Evolutionary conservation across 2,888 invertebrate species (phyloP).

Genomic region (Galerucella nymphaeae): DNA sequence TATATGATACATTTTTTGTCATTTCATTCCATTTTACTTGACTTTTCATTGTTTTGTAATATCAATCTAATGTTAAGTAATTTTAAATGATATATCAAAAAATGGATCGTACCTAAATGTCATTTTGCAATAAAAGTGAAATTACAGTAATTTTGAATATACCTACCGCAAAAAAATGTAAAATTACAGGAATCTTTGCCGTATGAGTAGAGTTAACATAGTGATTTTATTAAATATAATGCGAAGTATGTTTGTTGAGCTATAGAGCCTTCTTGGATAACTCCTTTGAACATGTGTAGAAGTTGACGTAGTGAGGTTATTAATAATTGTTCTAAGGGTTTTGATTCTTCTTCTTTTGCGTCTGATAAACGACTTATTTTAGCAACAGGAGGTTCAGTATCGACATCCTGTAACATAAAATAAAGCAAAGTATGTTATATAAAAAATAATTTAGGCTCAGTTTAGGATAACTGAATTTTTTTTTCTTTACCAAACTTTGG

Average conservation of each 20-base stretch:
- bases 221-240: constrained; percentile 78
- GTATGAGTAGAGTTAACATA: too few relatives aligned
- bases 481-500: too few relatives aligned
- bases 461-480: not conserved
- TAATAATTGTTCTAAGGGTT: constrained; percentile 52
- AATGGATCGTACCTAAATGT: too few relatives aligned
- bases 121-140: too few relatives aligned
- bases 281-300: constrained; percentile 75
- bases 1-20: too few relatives aligned
- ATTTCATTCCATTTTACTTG: too few relatives aligned
- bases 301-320: constrained; percentile 73
- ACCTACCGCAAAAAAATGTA: too few relatives aligned
- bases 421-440: not conserved
- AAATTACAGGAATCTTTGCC: too few relatives aligned
- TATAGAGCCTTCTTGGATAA: constrained; percentile 75
- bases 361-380: constrained; percentile 57
- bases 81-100: too few relatives aligned
- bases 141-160: too few relatives aligned
- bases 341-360: constrained; percentile 47
- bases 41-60: too few relatives aligned
- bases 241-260: constrained; percentile 88
- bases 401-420: constrained; percentile 54
- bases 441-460: not conserved
- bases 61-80: too few relatives aligned
- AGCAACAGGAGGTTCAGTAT: constrained; percentile 48